These are phyloP conservation scores for Phaenicophaeus curvirostris DNA, from an alignment of 2,797 vertebrate genomes.

Conservation along the genomic window DNA sequence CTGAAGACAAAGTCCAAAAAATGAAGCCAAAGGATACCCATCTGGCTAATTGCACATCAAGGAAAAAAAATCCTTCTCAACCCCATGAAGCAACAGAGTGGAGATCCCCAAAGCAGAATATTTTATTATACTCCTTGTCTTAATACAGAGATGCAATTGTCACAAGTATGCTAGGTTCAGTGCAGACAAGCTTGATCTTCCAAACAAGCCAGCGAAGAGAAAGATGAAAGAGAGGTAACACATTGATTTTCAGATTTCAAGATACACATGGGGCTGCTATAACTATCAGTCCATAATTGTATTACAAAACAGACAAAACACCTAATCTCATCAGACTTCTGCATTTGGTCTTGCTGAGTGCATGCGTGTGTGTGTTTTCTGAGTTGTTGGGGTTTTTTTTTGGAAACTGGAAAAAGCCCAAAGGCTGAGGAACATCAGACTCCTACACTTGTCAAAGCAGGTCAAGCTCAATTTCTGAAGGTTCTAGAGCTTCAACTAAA, in stretches of 20 bases:
- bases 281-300: neutral
- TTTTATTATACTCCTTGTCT: neutral
- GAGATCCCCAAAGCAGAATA: neutral
- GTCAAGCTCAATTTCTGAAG: neutral
- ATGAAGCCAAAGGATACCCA: neutral
- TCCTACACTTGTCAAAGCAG: neutral
- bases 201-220: neutral
- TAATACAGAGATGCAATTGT: slow-evolving; percentile 2
- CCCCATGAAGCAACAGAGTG: neutral
- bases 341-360: neutral
- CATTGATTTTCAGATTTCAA: neutral
- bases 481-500: neutral
- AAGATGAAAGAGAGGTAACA: neutral
- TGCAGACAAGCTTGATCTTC: neutral
- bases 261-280: neutral
- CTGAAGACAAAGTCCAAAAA: neutral
- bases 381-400: neutral
- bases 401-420: neutral
- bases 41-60: neutral
- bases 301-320: neutral
- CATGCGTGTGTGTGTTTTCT: neutral
- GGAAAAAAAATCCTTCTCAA: neutral
- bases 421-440: neutral
- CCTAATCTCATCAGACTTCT: neutral
- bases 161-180: neutral